Conservation (phyloP, 2,888 invertebrate species). For the Eremobia ochroleuca region DNA sequence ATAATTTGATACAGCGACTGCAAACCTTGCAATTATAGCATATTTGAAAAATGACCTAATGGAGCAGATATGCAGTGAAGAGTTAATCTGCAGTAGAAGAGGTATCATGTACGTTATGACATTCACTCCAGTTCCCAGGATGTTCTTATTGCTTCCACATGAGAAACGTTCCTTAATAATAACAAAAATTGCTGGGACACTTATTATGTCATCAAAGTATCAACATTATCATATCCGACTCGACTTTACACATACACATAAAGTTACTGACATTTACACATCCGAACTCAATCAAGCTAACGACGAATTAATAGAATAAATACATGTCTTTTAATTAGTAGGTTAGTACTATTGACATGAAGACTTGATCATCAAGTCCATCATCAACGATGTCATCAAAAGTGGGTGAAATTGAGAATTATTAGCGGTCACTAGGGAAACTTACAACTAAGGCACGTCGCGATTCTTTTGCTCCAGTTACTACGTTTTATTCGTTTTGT, state of each 20-base stretch:
- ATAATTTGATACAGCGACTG: constrained; percentile 35
- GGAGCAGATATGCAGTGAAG: constrained; percentile 46
- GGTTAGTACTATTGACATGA: neutral
- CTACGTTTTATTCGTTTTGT: constrained; percentile 70
- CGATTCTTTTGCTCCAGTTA: constrained; percentile 70
- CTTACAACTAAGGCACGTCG: constrained; percentile 60
- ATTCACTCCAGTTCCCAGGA: constrained; percentile 37
- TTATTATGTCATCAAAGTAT: constrained; percentile 38
- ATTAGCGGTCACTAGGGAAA: constrained; percentile 69
- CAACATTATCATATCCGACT: constrained; percentile 13
- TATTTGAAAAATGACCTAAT: constrained; percentile 52
- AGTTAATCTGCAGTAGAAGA: constrained; percentile 57
- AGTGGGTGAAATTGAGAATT: constrained; percentile 67
- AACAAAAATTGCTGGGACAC: neutral
- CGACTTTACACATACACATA: neutral
- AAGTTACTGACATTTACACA: constrained; percentile 8
- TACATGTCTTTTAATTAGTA: neutral
- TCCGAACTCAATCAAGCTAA: constrained; percentile 9
- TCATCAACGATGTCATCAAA: constrained; percentile 32
- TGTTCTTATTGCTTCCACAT: constrained; percentile 31
- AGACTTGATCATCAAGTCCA: constrained; percentile 1
- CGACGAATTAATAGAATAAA: neutral
- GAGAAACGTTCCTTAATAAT: constrained; percentile 20
- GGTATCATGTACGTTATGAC: constrained; percentile 38
- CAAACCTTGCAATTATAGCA: constrained; percentile 29